Evolutionary conservation across 2,797 vertebrate genomes (phyloP), one percentile per base, ranked within the genome.

Genomic region (Phataginus tetradactyla): DNA sequence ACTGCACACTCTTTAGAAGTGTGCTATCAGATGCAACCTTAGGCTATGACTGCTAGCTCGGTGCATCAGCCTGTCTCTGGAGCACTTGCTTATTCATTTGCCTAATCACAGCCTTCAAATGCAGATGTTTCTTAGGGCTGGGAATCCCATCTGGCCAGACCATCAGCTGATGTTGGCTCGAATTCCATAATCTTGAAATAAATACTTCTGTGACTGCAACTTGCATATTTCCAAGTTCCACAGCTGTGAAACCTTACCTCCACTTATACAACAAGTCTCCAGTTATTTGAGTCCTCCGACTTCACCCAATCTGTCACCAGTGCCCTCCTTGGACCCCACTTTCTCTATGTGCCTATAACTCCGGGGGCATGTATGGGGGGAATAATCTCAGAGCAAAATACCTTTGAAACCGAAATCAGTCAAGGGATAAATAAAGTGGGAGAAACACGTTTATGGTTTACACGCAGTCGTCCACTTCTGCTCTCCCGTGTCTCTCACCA

Each of bases 111-210:
- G 32, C n/a, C 80, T 88, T 63, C 68, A 87, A 66, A 68, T 81
- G 5, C 18, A 83, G 53, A 21, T 86, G 37, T 85, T 64, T 53
- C 25, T 83, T 69, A 45, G 21, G 25, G 49, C 12, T 77, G 85
- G 39, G 37, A 94, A 64, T 57, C 42, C 34, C 37, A 45, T 59
- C 53, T 61, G 45, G 23, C 34, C 3, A 6, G 18, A n/a, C 81
- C 59, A 63, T 71, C 66, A 64, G 0, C 25, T 92, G 42, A 53
- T 45, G 51, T 15, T 69, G 69, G 42, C 39, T 80, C 27, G 18
- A 79, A 42, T 39, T 55, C 32, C 25, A 39, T 66, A 59, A 72
- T 84, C 59, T 94, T 95, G 75, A 94, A 94, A 81, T 91, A 42
- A 71, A 74, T 77, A 23, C 29, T 84, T 92, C 42, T 49, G 1